Conservation (phyloP, 2,113 vertebrate genomes). For the Genyomyrus donnyi region DNA sequence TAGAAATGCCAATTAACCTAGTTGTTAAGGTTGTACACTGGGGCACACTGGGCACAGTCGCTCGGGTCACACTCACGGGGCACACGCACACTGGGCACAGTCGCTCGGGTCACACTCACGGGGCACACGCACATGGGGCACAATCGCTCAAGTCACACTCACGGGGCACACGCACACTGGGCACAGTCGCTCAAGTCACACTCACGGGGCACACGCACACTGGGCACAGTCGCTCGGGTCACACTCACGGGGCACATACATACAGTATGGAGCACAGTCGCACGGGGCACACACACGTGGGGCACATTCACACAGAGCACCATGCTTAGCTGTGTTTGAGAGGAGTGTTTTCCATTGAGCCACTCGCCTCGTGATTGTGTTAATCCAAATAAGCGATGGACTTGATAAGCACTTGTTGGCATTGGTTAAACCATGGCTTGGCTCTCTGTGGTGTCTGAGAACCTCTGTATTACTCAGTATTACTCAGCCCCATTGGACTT, state of each 20-base stretch:
- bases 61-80: neutral
- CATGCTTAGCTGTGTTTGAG: neutral
- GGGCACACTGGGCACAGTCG: neutral
- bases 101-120: neutral
- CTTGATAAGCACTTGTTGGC: neutral
- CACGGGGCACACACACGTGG: neutral
- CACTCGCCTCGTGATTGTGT: neutral
- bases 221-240: too few relatives aligned
- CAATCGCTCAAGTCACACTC: neutral
- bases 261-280: neutral
- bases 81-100: neutral
- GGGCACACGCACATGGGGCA: neutral
- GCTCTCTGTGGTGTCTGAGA: neutral
- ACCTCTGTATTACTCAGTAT: neutral
- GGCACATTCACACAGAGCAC: neutral
- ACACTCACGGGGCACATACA: neutral
- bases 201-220: neutral
- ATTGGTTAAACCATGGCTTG: neutral
- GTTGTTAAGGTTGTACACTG: too few relatives aligned
- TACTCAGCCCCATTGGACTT: neutral
- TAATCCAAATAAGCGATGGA: neutral
- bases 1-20: neutral
- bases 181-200: accelerated
- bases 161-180: accelerated
- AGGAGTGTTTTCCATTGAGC: neutral